Evolutionary conservation across 1,140 invertebrate species (phyloP), one percentile per base, ranked within the genome.

Genomic region (Pinna nobilis): DNA sequence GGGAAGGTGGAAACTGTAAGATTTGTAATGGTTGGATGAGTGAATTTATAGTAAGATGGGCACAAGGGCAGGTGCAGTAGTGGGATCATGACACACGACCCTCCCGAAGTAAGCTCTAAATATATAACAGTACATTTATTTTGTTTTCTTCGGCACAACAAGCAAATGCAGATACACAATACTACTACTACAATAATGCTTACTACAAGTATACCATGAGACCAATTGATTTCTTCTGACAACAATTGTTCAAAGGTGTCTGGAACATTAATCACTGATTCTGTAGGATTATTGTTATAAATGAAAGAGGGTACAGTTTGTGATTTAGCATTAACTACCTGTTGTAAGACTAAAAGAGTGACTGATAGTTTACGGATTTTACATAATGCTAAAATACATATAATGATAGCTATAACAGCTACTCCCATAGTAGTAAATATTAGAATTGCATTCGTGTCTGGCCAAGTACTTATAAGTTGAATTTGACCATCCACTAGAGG

Each of bases 1-100:
- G n/a, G n/a, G n/a, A n/a, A n/a, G n/a, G n/a, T n/a, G n/a, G n/a
- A n/a, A n/a, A n/a, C n/a, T n/a, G n/a, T n/a, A n/a, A n/a, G n/a
- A n/a, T n/a, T n/a, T n/a, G n/a, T n/a, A n/a, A n/a, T n/a, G n/a
- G n/a, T n/a, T n/a, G n/a, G n/a, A n/a, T n/a, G n/a, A n/a, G n/a
- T n/a, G n/a, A n/a, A n/a, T n/a, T n/a, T n/a, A 44, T 41, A 32
- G 55, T 70, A 61, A 9, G 68, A 70, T 53, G 68, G 68, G 20
- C 68, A 70, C 68, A 70, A 53, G 47, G 68, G 63, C 33, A 70
- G 55, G 13, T 39, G 23, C 11, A 61, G 11, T 3, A 63, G 37
- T 13, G 59, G 68, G 3, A 70, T 18, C 32, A 59, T 9, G 35
- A 59, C 55, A 59, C 55, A 59, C 7, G 30, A 7, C 11, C 55